Evolutionary conservation across 2,888 invertebrate species (phyloP), one percentile per base, ranked within the genome.

Genomic region (Trichopria drosophilae): DNA sequence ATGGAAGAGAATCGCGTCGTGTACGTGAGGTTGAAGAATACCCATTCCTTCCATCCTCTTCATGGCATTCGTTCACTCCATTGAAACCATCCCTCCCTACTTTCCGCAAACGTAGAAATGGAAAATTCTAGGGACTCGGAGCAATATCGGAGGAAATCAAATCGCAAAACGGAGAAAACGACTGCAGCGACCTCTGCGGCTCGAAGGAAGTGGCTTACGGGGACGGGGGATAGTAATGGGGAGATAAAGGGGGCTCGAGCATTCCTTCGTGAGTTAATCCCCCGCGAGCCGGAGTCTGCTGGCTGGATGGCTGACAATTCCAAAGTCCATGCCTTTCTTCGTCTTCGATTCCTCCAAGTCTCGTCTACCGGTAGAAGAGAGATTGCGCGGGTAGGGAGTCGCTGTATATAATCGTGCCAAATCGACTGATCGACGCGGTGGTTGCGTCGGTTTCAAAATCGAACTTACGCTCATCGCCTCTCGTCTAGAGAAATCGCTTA

Each of bases 121-220:
- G 69, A 70, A 68, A 68, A 68, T 69, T 68, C 65, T 63, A 62
- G 56, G 58, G 60, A 65, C 65, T 60, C 61, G 64, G 57, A 63
- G 69, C 68, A 71, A 72, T 72, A 72, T 71, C 66, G 68, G 55
- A 66, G 71, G 68, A 71, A 72, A 72, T 72, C 68, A 72, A 72
- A 71, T 70, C 63, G 69, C 64, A 67, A 69, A 71, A 69, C 67
- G 70, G 66, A 65, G 69, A 72, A 71, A 72, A 72, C 69, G 67
- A 69, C 68, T 67, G 62, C 58, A 60, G 54, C 60, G 55, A 29
- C 31, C 39, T 36, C 29, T 40, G 31, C 32, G 32, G 36, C 34
- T 44, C 52, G 41, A 47, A 49, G 41, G 37, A 40, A 45, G 53
- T 35, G 29, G 50, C 40, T 31, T 52, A 46, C 46, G 41, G 41